Conservation (phyloP, 2,797 vertebrate species). For the Neostethus bicornis region DNA sequence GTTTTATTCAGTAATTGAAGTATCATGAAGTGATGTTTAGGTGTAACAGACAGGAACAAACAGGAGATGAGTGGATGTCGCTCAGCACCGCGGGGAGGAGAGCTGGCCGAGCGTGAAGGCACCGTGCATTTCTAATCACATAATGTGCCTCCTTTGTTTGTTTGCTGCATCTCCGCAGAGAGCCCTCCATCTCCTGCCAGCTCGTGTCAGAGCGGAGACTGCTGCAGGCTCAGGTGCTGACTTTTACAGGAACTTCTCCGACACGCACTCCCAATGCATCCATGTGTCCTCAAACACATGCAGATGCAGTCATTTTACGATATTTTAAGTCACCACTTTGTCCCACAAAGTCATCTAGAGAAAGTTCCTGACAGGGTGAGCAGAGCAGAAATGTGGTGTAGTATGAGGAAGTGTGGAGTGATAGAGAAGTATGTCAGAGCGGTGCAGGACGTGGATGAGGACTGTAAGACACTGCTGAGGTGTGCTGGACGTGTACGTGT, state of each 20-base stretch:
- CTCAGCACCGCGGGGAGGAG: slow-evolving; percentile 60
- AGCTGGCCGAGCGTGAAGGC: slow-evolving; percentile 64
- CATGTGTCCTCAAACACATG: too few species aligned
- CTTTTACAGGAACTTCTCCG: neutral
- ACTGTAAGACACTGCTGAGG: too few species aligned
- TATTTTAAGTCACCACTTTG: too few species aligned
- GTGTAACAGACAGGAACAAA: slow-evolving; percentile 31
- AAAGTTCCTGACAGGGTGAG: too few species aligned
- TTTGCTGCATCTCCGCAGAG: slow-evolving; percentile 23
- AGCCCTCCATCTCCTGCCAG: slow-evolving; percentile 12
- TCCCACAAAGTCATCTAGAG: too few species aligned
- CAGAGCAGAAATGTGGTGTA: too few species aligned
- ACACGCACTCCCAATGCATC: neutral
- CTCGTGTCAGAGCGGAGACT: slow-evolving; percentile 11
- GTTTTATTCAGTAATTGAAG: neutral
- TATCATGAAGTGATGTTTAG: slow-evolving; percentile 2
- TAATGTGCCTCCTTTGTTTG: slow-evolving; percentile 59
- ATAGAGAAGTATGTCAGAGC: too few species aligned
- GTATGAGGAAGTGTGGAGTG: too few species aligned
- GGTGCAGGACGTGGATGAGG: too few species aligned
- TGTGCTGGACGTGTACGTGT: too few species aligned
- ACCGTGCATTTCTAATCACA: slow-evolving; percentile 61
- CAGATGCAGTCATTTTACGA: too few species aligned
- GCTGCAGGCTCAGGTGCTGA: slow-evolving; percentile 8
- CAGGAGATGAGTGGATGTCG: slow-evolving; percentile 64